These are phyloP conservation scores for Rhinichthys klamathensis DNA, from an alignment of 2,113 vertebrate species.

Conservation along the genomic window DNA sequence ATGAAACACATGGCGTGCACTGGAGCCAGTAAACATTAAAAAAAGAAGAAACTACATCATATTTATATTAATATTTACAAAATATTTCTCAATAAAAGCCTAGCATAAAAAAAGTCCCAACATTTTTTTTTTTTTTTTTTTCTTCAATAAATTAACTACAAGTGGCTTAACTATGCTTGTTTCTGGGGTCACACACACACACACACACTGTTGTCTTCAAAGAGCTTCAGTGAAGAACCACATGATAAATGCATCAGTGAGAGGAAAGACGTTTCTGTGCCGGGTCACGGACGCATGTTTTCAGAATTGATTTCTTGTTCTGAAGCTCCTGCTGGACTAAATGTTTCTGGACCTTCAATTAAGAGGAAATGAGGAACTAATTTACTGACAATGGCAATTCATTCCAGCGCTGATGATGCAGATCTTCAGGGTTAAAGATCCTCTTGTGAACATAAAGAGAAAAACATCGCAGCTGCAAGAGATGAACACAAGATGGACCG, in stretches of 20 bases:
- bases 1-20: constrained; percentile 37
- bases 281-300: no score
- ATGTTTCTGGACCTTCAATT: background rate
- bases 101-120: constrained; percentile 56
- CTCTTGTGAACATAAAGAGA: background rate
- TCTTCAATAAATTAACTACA: constrained; percentile 55
- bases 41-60: constrained; percentile 67
- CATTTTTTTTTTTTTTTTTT: constrained; percentile 6
- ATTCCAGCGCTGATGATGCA: background rate
- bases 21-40: constrained; percentile 47
- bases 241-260: background rate
- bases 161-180: constrained; percentile 43
- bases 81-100: constrained; percentile 60
- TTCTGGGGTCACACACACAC: constrained; percentile 37
- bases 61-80: constrained; percentile 82
- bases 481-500: constrained; percentile 5
- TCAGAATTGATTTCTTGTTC: background rate
- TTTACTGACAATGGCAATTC: background rate
- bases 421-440: background rate
- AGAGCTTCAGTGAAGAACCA: background rate
- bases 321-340: background rate
- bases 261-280: no score
- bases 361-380: background rate
- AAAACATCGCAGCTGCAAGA: background rate
- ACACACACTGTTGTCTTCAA: background rate